These are phyloP conservation scores for Lochmaea crataegi DNA, from an alignment of 2,888 invertebrate genomes.

Conservation along the genomic window DNA sequence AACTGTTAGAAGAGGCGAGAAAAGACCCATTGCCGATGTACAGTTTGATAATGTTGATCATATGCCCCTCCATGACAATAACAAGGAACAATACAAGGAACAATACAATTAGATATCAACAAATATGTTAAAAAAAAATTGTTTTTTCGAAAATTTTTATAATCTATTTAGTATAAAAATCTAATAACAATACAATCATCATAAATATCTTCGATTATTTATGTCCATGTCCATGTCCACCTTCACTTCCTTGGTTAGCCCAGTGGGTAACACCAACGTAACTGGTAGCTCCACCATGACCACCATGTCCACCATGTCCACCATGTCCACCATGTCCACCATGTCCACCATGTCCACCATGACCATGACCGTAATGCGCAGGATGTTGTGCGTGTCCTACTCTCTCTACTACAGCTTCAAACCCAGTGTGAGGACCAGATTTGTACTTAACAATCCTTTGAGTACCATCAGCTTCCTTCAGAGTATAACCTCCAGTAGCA, in stretches of 20 bases:
- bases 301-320: slow-evolving; percentile 36
- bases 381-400: slow-evolving; percentile 54
- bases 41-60: no score
- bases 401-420: slow-evolving; percentile 52
- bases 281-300: slow-evolving; percentile 44
- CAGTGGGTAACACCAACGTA: slow-evolving; percentile 53
- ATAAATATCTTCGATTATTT: slow-evolving; percentile 12
- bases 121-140: no score
- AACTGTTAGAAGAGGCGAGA: no score
- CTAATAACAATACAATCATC: no score
- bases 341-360: slow-evolving; percentile 27
- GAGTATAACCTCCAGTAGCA: slow-evolving; percentile 60
- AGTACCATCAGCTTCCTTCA: slow-evolving; percentile 63
- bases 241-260: slow-evolving; percentile 42
- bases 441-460: slow-evolving; percentile 61
- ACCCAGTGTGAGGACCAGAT: slow-evolving; percentile 47
- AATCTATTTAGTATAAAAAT: no score
- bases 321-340: slow-evolving; percentile 41
- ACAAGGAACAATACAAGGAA: no score
- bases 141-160: no score
- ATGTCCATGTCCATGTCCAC: slow-evolving; percentile 36
- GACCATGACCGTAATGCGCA: slow-evolving; percentile 47
- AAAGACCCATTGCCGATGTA: no score
- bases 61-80: no score
- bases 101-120: no score